These are phyloP conservation scores for Tinamus guttatus DNA, from an alignment of 2,113 vertebrate species.

Conservation along the genomic window DNA sequence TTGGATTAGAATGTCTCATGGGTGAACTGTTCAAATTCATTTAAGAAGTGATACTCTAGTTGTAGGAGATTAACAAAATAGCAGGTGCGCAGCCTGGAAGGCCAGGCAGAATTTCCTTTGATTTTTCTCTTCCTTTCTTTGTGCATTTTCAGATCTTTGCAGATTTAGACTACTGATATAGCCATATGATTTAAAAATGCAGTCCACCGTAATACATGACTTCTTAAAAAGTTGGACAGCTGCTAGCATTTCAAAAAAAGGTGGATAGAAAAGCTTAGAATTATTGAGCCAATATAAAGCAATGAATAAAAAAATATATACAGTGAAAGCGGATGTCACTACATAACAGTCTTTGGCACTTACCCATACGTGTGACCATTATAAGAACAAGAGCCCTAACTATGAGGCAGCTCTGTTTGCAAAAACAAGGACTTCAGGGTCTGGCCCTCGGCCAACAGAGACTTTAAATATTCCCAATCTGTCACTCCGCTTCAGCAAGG, in stretches of 20 bases:
- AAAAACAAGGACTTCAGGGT: neutral
- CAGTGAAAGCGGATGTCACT: neutral
- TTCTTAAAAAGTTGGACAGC: neutral
- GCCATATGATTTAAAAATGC: neutral
- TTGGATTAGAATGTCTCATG: conserved; percentile 51
- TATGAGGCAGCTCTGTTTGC: neutral
- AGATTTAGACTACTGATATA: neutral
- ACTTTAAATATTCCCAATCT: conserved; percentile 49
- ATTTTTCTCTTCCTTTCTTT: neutral
- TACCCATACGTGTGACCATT: neutral
- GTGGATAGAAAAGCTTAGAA: neutral
- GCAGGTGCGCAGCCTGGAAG: neutral
- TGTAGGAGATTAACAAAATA: neutral
- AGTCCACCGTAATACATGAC: neutral
- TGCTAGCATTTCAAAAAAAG: neutral
- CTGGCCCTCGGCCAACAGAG: conserved; percentile 12
- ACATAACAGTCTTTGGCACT: neutral
- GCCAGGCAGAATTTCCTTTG: neutral
- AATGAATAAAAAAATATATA: neutral
- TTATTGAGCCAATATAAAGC: neutral
- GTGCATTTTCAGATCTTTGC: neutral
- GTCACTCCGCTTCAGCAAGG: conserved; percentile 33
- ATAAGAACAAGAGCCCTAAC: neutral
- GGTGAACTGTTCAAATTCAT: conserved; percentile 36
- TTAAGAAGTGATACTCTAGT: conserved; percentile 6